A percentile compares a stretch with the other conserved stretches of the same genome.
Evolutionary conservation across 2,888 invertebrate species (phyloP).

Genomic region (Pogonocherus hispidulus): DNA sequence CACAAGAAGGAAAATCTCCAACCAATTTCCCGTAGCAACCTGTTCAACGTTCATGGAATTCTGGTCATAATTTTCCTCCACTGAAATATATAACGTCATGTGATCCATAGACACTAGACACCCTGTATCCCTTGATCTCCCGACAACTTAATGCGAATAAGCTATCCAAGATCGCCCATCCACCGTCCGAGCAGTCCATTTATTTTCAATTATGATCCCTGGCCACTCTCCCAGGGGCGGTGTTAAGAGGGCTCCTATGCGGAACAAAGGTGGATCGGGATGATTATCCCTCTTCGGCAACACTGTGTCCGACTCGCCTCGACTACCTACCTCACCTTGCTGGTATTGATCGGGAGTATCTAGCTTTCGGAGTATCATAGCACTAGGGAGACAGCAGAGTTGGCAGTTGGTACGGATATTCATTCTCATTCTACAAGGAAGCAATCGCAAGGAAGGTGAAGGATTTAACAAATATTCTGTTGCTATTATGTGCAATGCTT

Average conservation of each 20-base stretch:
- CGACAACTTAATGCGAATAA: not conserved
- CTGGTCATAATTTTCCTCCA: no score
- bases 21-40: no score
- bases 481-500: no score
- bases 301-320: constrained; percentile 1
- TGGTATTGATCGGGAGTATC: constrained; percentile 10
- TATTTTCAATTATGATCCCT: constrained; percentile 23
- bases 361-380: not conserved
- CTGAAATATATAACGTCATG: no score
- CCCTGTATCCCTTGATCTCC: not conserved
- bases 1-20: no score
- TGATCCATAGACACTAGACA: no score
- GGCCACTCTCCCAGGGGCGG: not conserved
- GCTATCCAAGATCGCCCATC: not conserved
- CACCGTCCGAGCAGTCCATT: not conserved
- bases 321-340: constrained; percentile 15
- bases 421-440: not conserved
- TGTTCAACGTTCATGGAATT: no score
- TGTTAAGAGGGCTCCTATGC: constrained; percentile 8
- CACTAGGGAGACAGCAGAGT: not conserved
- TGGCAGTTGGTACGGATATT: not conserved
- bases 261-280: not conserved
- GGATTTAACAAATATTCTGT: no score
- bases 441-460: not conserved
- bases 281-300: constrained; percentile 6